Base-by-base conservation (phyloP, 2,888 invertebrate species). In the Seira ritae region DNA sequence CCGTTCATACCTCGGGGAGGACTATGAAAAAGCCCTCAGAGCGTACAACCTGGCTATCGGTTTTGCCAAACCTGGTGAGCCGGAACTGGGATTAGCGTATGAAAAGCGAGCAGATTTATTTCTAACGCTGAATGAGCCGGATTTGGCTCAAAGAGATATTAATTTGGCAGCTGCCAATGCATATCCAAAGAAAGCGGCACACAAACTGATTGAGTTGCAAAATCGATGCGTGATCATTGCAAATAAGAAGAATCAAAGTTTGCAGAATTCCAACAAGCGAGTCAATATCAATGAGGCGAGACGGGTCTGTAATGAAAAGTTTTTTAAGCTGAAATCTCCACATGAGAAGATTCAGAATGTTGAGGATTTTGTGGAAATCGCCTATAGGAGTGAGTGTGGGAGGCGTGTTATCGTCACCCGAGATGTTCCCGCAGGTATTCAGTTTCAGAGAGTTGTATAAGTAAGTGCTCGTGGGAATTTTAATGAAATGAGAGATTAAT, bases 141-240 rank as follows among this genome's bases (percentile, higher is more conserved):
- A 83, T 6, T 80, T 84, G 65, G 86, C 86, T 23, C 83, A 84
- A 68, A 60, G 79, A 15, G 86, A 86, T 55, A 86, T 86, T 55
- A 71, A 84, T 42, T 69, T 79, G 24, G 84, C 82, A 55, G 78
- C 80, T 15, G 55, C 8, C 0, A 75, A 72, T 73, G 78, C 78
- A 0, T 85, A 85, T 50, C 85, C 85, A 24, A 81, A 81, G 71
- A 81, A 75, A 69, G 24, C 79, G 17, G 79, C 71, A 4, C 79
- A 82, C n/a, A 82, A 82, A 67, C 68, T 85, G 42, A 85, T 85
- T 71, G 82, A 79, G 17, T 62, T 85, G 20, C 85, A 85, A 17
- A 82, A 74, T 50, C 50, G 73, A 72, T 82, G 82, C 17, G 75
- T 68, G n/a, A 37, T 60, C 10, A 50, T 81, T 0, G 66, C 75